Percentiles rank a stretch among this genome's conserved stretches.
Conservation (phyloP, 2,113 vertebrate species). For the Leucosticte australis region DNA sequence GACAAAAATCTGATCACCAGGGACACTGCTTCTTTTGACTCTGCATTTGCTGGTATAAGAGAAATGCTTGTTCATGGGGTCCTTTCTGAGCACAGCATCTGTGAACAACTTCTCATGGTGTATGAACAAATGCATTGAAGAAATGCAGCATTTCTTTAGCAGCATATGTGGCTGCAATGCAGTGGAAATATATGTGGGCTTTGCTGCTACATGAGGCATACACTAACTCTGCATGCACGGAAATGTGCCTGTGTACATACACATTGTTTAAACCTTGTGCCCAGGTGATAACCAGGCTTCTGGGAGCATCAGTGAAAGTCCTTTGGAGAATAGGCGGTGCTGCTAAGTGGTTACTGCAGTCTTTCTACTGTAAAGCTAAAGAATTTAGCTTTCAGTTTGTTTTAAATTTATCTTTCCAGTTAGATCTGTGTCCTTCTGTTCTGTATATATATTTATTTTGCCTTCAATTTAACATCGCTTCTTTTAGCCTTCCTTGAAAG, state of each 20-base stretch:
- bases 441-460: neutral
- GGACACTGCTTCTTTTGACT: neutral
- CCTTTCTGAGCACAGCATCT: neutral
- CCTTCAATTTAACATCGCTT: neutral
- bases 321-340: neutral
- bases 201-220: neutral
- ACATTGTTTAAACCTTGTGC: neutral
- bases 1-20: neutral
- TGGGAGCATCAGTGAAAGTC: neutral
- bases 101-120: fast-evolving
- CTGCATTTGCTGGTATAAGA: neutral
- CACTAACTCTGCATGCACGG: fast-evolving
- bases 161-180: neutral
- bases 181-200: neutral
- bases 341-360: neutral
- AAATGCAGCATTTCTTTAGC: neutral
- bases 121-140: neutral
- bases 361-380: neutral
- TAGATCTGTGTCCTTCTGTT: neutral
- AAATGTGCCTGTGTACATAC: neutral
- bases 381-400: neutral
- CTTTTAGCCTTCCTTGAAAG: neutral
- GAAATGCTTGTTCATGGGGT: neutral
- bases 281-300: neutral
- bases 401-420: neutral